These are phyloP conservation scores for Eudasyphora cyanicolor DNA, from an alignment of 2,888 invertebrate genomes.

Conservation along the genomic window DNA sequence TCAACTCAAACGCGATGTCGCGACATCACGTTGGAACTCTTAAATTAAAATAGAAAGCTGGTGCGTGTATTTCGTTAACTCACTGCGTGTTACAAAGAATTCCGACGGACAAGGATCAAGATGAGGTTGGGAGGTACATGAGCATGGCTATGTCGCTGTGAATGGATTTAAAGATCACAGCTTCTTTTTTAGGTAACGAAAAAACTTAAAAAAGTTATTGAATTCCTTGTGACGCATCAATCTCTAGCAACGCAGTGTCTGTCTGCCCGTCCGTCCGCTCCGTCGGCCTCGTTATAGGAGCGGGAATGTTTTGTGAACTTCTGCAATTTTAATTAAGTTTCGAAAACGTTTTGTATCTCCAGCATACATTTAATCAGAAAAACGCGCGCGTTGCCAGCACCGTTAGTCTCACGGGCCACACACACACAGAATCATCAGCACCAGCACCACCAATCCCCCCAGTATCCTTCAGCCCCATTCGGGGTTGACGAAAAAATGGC, in stretches of 20 bases:
- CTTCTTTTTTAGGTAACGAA: not conserved
- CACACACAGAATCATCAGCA: slow-evolving; percentile 9
- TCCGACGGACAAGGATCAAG: not conserved
- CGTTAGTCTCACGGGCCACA: slow-evolving; percentile 34
- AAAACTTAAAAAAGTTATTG: slow-evolving; percentile 26
- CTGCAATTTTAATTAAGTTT: slow-evolving; percentile 79
- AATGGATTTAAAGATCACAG: not conserved
- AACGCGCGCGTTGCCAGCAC: slow-evolving; percentile 28
- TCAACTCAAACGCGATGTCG: slow-evolving; percentile 53
- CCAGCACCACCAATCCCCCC: not conserved
- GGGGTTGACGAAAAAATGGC: not conserved
- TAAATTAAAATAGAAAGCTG: slow-evolving; percentile 58
- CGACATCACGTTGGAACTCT: slow-evolving; percentile 40
- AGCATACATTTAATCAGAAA: slow-evolving; percentile 61
- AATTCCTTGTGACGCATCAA: not conserved
- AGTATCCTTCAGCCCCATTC: slow-evolving; percentile 68
- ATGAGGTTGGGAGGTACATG: not conserved
- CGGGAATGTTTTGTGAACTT: slow-evolving; percentile 73
- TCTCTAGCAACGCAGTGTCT: not conserved
- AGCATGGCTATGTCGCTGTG: not conserved
- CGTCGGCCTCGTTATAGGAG: slow-evolving; percentile 13
- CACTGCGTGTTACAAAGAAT: slow-evolving; percentile 16
- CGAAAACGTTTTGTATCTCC: slow-evolving; percentile 75
- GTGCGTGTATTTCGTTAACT: not conserved
- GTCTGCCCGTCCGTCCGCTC: not conserved